A percentile compares a stretch with the other conserved stretches of the same genome.
Conservation (phyloP, 1,140 invertebrate species). For the Sweltsa coloradensis region DNA sequence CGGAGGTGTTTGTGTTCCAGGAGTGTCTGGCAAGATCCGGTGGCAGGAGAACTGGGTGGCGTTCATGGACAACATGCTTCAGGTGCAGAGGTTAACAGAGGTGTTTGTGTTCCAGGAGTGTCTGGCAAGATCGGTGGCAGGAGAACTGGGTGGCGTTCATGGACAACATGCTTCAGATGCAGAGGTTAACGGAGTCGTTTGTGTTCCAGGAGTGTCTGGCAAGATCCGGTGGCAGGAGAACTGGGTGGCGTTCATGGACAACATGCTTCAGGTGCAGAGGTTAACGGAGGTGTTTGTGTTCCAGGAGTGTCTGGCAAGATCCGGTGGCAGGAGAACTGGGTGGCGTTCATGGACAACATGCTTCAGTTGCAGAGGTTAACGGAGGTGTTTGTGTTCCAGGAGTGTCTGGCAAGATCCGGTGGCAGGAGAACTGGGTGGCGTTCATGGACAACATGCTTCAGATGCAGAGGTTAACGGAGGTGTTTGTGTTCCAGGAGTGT, state of each 20-base stretch:
- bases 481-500: no score
- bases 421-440: constrained; percentile 44
- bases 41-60: constrained; percentile 46
- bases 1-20: no score
- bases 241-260: constrained; percentile 47
- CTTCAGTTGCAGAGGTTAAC: no score
- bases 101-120: constrained; percentile 30
- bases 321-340: constrained; percentile 42
- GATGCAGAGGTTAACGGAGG: no score
- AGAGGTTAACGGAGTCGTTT: constrained; percentile 59
- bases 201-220: no score
- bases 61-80: constrained; percentile 47
- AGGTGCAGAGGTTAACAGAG: no score
- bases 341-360: constrained; percentile 46
- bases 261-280: constrained; percentile 47
- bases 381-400: no score
- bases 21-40: constrained; percentile 43
- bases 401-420: constrained; percentile 45
- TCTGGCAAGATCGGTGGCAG: constrained; percentile 49
- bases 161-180: constrained; percentile 87
- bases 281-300: no score
- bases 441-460: constrained; percentile 49
- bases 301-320: no score
- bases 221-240: constrained; percentile 40
- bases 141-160: constrained; percentile 88